Conservation (phyloP, 2,888 invertebrate genomes). For the Sarcophaga subvicina region DNA sequence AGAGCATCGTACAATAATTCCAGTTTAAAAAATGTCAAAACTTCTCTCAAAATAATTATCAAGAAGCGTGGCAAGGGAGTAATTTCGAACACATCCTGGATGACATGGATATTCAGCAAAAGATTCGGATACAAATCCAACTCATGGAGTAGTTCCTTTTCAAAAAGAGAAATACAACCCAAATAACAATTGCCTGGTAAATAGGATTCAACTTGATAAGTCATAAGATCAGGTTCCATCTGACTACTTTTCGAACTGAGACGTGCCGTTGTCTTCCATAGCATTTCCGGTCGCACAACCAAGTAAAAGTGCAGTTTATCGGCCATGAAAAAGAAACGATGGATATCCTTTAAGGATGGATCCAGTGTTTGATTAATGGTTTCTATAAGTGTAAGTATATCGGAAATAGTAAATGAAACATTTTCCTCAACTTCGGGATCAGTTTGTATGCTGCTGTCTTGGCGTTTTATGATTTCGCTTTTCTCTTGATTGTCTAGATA, state of each 20-base stretch:
- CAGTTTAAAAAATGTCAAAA: conserved; percentile 56
- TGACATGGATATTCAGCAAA: conserved; percentile 59
- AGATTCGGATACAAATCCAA: conserved; percentile 58
- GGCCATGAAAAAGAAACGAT: conserved; percentile 65
- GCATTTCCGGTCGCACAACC: conserved; percentile 67
- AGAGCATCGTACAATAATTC: conserved; percentile 69
- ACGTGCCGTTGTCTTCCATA: conserved; percentile 48
- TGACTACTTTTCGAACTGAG: neutral
- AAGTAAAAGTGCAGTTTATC: conserved; percentile 65
- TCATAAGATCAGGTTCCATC: neutral
- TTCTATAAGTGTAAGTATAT: conserved; percentile 56
- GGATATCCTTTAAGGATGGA: conserved; percentile 50
- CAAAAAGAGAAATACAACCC: conserved; percentile 60
- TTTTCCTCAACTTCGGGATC: conserved; percentile 12
- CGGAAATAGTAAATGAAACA: conserved; percentile 13
- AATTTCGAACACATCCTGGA: conserved; percentile 69
- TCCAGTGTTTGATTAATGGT: conserved; percentile 58
- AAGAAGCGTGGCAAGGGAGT: conserved; percentile 64
- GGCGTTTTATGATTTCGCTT: neutral
- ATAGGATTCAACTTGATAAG: conserved; percentile 67
- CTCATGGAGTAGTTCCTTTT: conserved; percentile 49
- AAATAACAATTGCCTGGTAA: conserved; percentile 67
- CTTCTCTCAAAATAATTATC: conserved; percentile 38
- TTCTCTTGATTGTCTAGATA: neutral
- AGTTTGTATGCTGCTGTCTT: conserved; percentile 42